Evolutionary conservation across 2,113 vertebrate species (phyloP), one percentile per base, ranked within the genome.

Genomic region (Sylvilagus bachmani): DNA sequence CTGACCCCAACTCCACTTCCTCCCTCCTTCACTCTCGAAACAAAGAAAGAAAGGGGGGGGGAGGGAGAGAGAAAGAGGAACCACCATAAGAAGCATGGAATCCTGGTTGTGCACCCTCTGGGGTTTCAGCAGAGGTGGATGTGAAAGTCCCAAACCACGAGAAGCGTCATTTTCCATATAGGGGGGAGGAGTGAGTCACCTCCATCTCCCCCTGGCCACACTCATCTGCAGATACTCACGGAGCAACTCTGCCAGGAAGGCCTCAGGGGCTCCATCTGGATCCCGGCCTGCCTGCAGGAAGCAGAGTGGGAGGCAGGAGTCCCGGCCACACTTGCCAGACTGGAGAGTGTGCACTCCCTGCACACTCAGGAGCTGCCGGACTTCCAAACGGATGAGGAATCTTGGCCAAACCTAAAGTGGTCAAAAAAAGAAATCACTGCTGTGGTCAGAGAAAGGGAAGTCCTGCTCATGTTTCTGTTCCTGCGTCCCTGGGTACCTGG

Each of bases 161-260:
- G 25, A 69, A 94, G 92, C 92, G 95, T 94, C 95, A 62, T 87
- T 93, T 97, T 94, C 44, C 19, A 80, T 94, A 70, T 33, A 6
- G 5, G 13, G 19, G 58, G 19, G 79, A 89, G 49, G 13, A 55
- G 24, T 4, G 53, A 29, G 38, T 94, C 94, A 93, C 17, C 7
- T 29, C 19, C 55, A 0, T 27, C 55, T 49, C 84, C 53, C 27
- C 27, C n/a, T 24, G n/a, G 19, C 31, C 6, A 7, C 12, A 19
- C 17, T 81, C 71, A 74, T 19, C 27, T 4, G 0, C 12, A 86
- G 80, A 58, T 70, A 36, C 16, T 51, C 27, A n/a, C 74, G 27
- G n/a, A 86, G 49, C 27, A 7, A 0, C 24, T 55, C 22, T 82
- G 24, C 80, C 10, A 0, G 14, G 49, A 13, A 21, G 22, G 19